Conservation (phyloP, 1,140 invertebrate species). For the Stenopsyche tienmushanensis region DNA sequence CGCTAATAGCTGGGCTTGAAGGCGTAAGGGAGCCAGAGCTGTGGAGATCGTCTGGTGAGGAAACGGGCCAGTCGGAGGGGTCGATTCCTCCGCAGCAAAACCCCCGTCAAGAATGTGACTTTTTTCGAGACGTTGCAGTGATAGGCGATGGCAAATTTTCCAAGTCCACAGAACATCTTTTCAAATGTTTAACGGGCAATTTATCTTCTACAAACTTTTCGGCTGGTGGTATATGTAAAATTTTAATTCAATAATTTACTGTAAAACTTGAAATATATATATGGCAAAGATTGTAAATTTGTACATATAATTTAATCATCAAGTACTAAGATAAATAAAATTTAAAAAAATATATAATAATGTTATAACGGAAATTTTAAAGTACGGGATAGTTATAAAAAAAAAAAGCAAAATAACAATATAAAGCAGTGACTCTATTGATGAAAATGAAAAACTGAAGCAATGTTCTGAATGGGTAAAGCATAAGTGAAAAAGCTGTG, state of each 20-base stretch:
- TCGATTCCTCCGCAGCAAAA: slow-evolving; percentile 17
- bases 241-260: slow-evolving; percentile 1
- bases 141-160: not conserved
- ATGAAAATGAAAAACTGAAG: too few relatives aligned
- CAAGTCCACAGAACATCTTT: not conserved
- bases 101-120: slow-evolving; percentile 19
- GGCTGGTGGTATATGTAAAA: not conserved
- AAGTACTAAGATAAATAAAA: too few relatives aligned
- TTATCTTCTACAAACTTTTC: not conserved
- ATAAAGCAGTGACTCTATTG: too few relatives aligned
- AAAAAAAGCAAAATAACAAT: too few relatives aligned
- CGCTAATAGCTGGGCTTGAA: slow-evolving; percentile 43
- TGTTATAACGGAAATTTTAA: too few relatives aligned
- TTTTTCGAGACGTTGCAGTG: not conserved
- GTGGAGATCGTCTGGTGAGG: slow-evolving; percentile 13
- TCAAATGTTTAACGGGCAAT: not conserved
- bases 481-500: too few relatives aligned
- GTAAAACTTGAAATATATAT: slow-evolving; percentile 1
- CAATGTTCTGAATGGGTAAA: too few relatives aligned
- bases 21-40: slow-evolving; percentile 46
- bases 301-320: too few relatives aligned
- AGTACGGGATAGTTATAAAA: too few relatives aligned
- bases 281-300: not conserved
- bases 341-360: too few relatives aligned
- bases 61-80: not conserved